phyloP scores from a whole-genome alignment of 2,888 invertebrate genomes.

The Choristoneura rosaceana region DNA sequence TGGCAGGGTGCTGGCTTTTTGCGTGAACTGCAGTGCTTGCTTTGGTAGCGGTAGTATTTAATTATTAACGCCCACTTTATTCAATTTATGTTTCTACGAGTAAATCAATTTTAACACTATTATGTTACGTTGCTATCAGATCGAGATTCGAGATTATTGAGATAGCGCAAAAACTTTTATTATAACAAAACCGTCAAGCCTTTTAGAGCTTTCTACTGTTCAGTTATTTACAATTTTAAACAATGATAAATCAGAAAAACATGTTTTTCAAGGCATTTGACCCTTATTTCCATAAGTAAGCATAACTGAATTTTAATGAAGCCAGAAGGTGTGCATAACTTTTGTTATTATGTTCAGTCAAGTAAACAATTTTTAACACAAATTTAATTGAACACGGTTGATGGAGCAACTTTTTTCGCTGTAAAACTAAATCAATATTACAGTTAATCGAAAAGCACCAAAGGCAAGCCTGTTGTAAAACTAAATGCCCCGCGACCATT shows the following conservation, averaged over 20 bases:
- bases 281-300: background rate
- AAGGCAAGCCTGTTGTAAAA: conserved; percentile 26
- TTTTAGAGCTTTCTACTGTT: background rate
- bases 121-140: background rate
- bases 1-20: background rate
- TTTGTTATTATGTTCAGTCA: background rate
- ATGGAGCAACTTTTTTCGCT: background rate
- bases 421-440: conserved; percentile 27
- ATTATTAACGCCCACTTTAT: background rate
- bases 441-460: conserved; percentile 30
- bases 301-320: conserved; percentile 12
- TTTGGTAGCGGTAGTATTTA: background rate
- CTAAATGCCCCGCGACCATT: conserved; percentile 28
- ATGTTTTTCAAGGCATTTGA: background rate
- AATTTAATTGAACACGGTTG: background rate
- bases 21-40: background rate
- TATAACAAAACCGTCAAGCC: background rate
- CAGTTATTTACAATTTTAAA: background rate
- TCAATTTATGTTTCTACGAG: background rate
- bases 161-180: background rate
- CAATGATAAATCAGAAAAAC: background rate
- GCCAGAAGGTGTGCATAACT: background rate
- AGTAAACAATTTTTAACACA: background rate
- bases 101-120: background rate
- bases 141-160: background rate